These are phyloP conservation scores for Aegypius monachus DNA, from an alignment of 2,113 vertebrate genomes.

Conservation along the genomic window DNA sequence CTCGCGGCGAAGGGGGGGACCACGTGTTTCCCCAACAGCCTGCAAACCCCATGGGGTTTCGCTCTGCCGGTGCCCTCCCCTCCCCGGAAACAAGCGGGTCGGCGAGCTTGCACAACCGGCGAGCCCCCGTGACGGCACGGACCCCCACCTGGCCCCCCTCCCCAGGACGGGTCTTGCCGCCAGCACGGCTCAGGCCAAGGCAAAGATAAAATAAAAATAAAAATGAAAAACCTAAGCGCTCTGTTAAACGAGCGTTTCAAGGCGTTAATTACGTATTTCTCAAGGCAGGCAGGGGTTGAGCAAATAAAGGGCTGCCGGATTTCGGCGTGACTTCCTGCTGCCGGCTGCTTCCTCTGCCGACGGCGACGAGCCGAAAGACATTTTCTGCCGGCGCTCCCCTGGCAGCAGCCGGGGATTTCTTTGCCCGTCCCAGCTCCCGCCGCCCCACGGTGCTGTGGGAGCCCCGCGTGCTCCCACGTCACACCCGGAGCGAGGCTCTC, in stretches of 20 bases:
- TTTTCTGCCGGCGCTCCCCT: background rate
- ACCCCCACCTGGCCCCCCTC: background rate
- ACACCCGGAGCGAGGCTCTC: background rate
- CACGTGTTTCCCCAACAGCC: background rate
- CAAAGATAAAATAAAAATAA: background rate
- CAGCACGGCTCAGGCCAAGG: background rate
- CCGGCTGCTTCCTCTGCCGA: conserved; percentile 44
- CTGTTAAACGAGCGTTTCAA: background rate
- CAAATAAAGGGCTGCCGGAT: conserved; percentile 62
- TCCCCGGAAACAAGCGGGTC: background rate
- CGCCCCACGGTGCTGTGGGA: background rate
- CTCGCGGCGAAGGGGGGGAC: accelerated
- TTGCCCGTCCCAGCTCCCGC: accelerated
- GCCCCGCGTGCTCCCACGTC: background rate
- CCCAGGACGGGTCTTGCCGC: accelerated
- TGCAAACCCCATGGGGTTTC: background rate
- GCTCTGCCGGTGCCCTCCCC: background rate
- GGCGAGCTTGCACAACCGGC: accelerated
- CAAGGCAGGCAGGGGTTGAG: conserved; percentile 56
- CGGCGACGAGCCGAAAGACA: conserved; percentile 10
- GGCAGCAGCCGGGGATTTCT: background rate
- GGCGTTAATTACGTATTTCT: conserved; percentile 36
- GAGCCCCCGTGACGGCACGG: accelerated
- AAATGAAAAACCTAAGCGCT: accelerated
- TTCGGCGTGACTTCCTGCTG: conserved; percentile 61